Percentiles rank a stretch among this genome's conserved stretches.
Conservation (phyloP, 2,888 invertebrate genomes). For the Salticus scenicus region DNA sequence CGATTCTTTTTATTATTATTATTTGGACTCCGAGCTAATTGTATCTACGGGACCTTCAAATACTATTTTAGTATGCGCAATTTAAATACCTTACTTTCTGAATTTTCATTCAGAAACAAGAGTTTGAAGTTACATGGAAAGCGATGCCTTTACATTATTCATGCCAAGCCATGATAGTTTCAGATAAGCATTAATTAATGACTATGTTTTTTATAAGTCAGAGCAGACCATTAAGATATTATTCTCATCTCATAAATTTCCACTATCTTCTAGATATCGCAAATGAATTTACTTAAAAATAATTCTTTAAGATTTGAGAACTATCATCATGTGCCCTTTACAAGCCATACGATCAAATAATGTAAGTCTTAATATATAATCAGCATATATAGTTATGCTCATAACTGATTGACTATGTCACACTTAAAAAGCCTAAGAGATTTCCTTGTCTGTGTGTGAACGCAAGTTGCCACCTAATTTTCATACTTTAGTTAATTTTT, state of each 20-base stretch:
- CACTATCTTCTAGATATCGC: neutral
- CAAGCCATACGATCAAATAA: too few relatives aligned
- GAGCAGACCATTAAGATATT: constrained; percentile 11
- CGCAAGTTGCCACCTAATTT: too few relatives aligned
- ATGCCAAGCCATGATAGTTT: neutral
- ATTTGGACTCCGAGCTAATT: neutral
- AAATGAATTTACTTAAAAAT: too few relatives aligned
- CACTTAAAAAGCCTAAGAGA: too few relatives aligned
- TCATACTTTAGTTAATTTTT: too few relatives aligned
- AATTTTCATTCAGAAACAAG: neutral
- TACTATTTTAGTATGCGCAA: neutral
- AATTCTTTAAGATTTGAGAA: too few relatives aligned
- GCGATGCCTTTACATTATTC: neutral
- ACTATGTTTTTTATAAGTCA: neutral
- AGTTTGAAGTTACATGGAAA: neutral
- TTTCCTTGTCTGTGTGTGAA: too few relatives aligned
- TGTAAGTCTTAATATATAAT: too few relatives aligned
- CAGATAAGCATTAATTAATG: constrained; percentile 8
- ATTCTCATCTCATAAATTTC: neutral
- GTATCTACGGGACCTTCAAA: constrained; percentile 1
- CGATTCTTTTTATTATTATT: neutral
- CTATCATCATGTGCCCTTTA: too few relatives aligned
- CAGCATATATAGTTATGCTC: too few relatives aligned
- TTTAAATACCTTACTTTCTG: neutral
- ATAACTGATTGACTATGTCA: too few relatives aligned